A percentile compares a stretch with the other conserved stretches of the same genome.
Conservation (phyloP, 2,113 vertebrate genomes). For the Megaptera novaeangliae region DNA sequence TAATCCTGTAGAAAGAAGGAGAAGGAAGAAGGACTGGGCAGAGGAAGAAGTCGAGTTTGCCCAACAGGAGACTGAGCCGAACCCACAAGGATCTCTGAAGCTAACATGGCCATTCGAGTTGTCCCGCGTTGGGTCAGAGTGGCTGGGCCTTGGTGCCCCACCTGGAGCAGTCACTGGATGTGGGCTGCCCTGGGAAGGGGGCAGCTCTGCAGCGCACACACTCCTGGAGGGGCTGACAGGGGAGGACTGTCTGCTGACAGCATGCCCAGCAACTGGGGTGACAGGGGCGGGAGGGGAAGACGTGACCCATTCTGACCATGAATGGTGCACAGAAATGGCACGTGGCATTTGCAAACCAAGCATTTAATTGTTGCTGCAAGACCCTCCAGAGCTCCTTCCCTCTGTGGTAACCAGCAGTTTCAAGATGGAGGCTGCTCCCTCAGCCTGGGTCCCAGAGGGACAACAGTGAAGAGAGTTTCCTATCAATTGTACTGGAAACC, state of each 20-base stretch:
- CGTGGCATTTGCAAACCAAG: neutral
- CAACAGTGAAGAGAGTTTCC: neutral
- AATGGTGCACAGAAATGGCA: neutral
- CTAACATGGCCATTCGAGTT: neutral
- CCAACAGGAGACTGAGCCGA: neutral
- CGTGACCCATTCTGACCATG: neutral
- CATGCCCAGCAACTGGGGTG: neutral
- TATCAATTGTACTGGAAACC: neutral
- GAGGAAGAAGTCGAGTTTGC: neutral
- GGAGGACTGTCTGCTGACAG: neutral
- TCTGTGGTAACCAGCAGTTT: neutral
- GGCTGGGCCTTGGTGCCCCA: neutral
- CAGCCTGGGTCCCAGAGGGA: neutral
- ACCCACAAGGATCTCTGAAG: neutral
- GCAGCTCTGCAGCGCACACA: neutral
- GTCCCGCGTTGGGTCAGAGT: neutral
- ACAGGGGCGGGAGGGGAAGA: neutral
- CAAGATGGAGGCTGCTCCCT: neutral
- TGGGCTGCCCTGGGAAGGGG: neutral
- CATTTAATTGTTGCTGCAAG: neutral
- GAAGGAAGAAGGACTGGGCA: neutral
- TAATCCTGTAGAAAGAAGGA: neutral
- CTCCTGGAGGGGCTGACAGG: neutral
- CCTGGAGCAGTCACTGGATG: neutral
- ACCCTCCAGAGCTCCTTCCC: neutral